phyloP scores from a whole-genome alignment of 2,797 vertebrate genomes.

The Eleutherodactylus coqui region DNA sequence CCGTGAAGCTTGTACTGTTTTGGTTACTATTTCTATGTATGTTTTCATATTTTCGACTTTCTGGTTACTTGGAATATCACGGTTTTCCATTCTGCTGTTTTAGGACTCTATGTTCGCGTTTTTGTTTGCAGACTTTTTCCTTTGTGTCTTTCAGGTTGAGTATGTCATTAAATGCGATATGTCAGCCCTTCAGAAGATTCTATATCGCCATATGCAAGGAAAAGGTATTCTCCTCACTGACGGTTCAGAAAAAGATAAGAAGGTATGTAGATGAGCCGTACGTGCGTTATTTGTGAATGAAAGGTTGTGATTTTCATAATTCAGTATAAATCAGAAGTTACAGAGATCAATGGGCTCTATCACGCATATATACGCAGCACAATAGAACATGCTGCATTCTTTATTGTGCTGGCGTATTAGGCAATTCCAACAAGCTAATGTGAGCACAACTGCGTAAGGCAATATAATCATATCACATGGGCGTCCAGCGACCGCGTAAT shows the following conservation, averaged over 20 bases:
- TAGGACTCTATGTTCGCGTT: background rate
- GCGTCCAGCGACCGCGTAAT: too few relatives aligned
- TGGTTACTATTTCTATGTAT: background rate
- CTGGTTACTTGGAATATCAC: background rate
- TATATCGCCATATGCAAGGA: conserved; percentile 97
- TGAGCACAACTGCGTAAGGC: too few relatives aligned
- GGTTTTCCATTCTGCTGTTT: background rate
- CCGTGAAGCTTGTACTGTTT: too few relatives aligned
- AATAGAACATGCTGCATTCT: too few relatives aligned
- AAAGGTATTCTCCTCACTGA: conserved; percentile 97
- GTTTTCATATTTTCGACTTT: background rate
- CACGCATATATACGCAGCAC: too few relatives aligned
- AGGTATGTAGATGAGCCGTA: conserved; percentile 80
- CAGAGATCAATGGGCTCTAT: too few relatives aligned
- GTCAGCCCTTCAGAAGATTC: conserved; percentile 96
- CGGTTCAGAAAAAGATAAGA: conserved; percentile 98
- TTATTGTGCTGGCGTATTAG: too few relatives aligned
- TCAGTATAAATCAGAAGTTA: too few relatives aligned
- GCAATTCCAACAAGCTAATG: too few relatives aligned
- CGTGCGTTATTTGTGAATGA: background rate
- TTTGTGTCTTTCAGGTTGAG: conserved; percentile 83
- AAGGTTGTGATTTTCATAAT: background rate
- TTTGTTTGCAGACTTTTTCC: background rate
- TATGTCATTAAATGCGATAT: conserved; percentile 98
- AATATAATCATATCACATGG: too few relatives aligned